These are phyloP conservation scores for Diadumene lineata DNA, from an alignment of 92 coral and sea anemone genomes.

Conservation along the genomic window DNA sequence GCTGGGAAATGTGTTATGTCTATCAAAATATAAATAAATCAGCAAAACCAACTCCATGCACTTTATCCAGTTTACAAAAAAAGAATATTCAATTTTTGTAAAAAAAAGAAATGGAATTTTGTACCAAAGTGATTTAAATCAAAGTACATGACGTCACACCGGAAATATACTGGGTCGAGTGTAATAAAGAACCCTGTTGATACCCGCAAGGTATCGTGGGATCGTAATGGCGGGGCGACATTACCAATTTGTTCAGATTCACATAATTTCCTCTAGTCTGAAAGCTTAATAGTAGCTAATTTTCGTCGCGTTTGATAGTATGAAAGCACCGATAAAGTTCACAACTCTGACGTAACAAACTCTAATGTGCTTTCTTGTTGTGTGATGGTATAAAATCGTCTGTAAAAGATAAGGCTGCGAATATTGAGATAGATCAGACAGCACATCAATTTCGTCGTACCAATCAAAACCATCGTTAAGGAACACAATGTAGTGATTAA, in stretches of 20 bases:
- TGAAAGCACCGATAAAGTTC: neutral
- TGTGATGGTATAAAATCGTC: neutral
- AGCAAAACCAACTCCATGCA: too few relatives aligned
- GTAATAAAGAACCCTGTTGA: neutral
- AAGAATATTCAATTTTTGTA: too few relatives aligned
- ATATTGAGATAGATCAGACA: too few relatives aligned
- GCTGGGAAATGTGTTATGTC: too few relatives aligned
- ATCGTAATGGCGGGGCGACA: constrained; percentile 58
- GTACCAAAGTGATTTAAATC: neutral
- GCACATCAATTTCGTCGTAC: too few relatives aligned
- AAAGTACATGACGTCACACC: neutral
- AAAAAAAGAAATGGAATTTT: neutral
- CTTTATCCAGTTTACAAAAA: too few relatives aligned
- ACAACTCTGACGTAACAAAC: neutral
- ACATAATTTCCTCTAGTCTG: neutral
- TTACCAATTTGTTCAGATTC: neutral
- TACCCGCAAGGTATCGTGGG: constrained; percentile 49
- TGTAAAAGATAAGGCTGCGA: neutral
- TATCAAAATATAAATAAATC: too few relatives aligned
- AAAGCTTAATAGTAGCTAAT: constrained; percentile 6
- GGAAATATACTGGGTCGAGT: constrained; percentile 7
- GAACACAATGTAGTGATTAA: constrained; percentile 17
- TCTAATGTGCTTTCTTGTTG: neutral
- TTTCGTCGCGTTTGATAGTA: neutral
- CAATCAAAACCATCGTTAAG: neutral